A percentile compares a stretch with the other conserved stretches of the same genome.
Evolutionary conservation across 2,797 vertebrate genomes (phyloP).

Genomic region (Tarsius wallacei): DNA sequence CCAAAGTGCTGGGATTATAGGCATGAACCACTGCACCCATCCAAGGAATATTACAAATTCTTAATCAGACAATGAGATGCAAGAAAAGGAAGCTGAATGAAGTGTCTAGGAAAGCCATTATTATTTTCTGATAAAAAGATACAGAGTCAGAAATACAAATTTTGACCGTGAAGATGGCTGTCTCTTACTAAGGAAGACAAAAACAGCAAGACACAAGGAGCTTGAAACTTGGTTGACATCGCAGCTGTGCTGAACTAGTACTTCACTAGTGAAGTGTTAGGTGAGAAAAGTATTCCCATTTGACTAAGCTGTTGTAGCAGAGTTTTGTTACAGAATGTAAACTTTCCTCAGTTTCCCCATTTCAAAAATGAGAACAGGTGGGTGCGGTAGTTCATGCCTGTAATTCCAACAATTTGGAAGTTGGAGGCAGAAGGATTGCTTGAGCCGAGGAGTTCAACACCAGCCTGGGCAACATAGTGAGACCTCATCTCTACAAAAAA

Average conservation of each 20-base stretch:
- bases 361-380: not conserved
- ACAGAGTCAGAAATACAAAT: not conserved
- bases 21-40: too few relatives aligned
- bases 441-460: too few relatives aligned
- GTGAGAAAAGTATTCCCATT: not conserved
- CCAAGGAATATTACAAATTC: not conserved
- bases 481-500: too few relatives aligned
- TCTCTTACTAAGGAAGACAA: not conserved
- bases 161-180: not conserved
- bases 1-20: too few relatives aligned
- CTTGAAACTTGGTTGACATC: not conserved
- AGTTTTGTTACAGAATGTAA: not conserved
- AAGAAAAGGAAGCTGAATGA: not conserved
- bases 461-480: too few relatives aligned
- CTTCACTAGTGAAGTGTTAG: not conserved
- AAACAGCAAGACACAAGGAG: not conserved
- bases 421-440: too few relatives aligned
- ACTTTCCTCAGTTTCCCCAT: not conserved
- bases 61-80: not conserved
- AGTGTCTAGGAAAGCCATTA: not conserved
- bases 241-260: fast-evolving
- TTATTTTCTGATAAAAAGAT: not conserved
- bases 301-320: not conserved
- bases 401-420: too few relatives aligned
- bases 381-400: too few relatives aligned